Conservation (phyloP, 1,140 invertebrate species). For the Oryzaephilus surinamensis region DNA sequence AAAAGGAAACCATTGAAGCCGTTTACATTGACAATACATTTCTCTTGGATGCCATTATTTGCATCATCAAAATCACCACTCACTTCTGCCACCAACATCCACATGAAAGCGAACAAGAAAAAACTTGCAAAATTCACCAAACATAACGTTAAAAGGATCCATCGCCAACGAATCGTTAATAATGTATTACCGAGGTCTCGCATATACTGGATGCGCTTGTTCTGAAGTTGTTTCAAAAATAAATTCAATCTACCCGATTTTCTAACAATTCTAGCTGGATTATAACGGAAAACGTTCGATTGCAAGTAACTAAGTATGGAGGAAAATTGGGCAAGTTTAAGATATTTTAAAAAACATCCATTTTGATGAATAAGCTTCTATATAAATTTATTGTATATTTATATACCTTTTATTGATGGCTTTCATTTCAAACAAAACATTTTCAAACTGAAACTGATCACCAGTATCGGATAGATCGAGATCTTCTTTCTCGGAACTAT, state of each 20-base stretch:
- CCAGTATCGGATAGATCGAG: too few species aligned
- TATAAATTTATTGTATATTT: too few species aligned
- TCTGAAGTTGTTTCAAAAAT: constrained; percentile 15
- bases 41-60: constrained; percentile 2
- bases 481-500: too few species aligned
- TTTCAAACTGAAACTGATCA: too few species aligned
- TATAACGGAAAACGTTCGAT: too few species aligned
- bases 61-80: constrained; percentile 23
- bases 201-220: constrained; percentile 38
- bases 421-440: too few species aligned
- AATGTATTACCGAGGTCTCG: constrained; percentile 49
- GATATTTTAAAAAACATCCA: too few species aligned
- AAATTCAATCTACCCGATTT: constrained; percentile 24
- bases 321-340: too few species aligned
- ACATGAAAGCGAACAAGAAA: constrained; percentile 22
- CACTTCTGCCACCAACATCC: constrained; percentile 21
- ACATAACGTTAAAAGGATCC: constrained; percentile 42
- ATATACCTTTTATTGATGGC: too few species aligned
- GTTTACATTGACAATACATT: constrained; percentile 19
- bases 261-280: too few species aligned
- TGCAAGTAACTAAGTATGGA: too few species aligned
- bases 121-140: constrained; percentile 24
- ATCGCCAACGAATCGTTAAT: constrained; percentile 50
- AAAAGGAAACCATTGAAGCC: constrained; percentile 24
- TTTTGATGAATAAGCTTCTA: too few species aligned